phyloP scores from a whole-genome alignment of 2,888 invertebrate genomes.

The Auanema freiburgensis region DNA sequence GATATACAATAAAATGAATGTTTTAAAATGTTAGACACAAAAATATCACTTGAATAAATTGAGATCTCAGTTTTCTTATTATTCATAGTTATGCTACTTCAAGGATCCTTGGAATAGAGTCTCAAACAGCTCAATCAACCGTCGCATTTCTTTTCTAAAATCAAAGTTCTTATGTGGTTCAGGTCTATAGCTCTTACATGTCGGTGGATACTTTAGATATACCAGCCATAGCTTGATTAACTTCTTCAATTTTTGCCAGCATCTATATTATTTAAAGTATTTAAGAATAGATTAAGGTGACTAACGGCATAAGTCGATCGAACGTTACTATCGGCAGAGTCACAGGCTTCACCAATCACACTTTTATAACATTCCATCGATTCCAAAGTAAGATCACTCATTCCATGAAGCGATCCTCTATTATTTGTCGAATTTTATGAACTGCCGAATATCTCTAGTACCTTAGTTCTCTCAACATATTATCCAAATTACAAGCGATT shows the following conservation, averaged over 20 bases:
- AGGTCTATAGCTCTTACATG: conserved; percentile 37
- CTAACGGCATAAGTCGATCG: conserved; percentile 56
- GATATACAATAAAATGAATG: not conserved
- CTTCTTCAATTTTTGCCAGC: conserved; percentile 61
- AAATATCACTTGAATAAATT: conserved; percentile 2
- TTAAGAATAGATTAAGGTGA: not conserved
- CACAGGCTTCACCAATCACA: conserved; percentile 53
- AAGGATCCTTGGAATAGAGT: conserved; percentile 42
- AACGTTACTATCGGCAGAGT: conserved; percentile 56
- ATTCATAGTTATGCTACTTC: conserved; percentile 13
- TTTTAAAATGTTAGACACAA: not conserved
- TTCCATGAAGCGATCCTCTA: conserved; percentile 55
- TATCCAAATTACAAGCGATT: conserved; percentile 56
- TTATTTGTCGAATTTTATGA: not conserved
- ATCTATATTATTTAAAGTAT: conserved; percentile 34
- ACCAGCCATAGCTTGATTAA: conserved; percentile 52
- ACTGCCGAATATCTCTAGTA: not conserved
- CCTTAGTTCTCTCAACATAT: conserved; percentile 56
- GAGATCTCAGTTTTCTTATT: conserved; percentile 1
- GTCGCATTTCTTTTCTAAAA: not conserved
- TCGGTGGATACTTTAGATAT: conserved; percentile 51
- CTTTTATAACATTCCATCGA: conserved; percentile 52
- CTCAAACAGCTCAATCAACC: conserved; percentile 16
- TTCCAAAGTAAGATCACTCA: conserved; percentile 59
- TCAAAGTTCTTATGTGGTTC: not conserved